Evolutionary conservation across 2,113 vertebrate species (phyloP).

Genomic region (Nycticryphes semicollaris): DNA sequence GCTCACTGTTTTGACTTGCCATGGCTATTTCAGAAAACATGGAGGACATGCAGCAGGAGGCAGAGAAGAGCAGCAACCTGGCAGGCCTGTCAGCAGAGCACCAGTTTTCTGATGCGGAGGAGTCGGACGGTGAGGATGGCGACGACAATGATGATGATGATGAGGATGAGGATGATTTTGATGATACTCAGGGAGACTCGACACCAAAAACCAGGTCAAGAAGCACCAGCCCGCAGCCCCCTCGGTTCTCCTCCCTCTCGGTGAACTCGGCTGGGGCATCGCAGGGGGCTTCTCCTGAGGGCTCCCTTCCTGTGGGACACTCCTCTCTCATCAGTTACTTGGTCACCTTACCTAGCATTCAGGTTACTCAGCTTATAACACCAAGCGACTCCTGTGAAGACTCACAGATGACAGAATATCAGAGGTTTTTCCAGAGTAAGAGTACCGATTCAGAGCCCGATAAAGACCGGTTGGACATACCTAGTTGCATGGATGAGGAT

Average conservation of each 20-base stretch:
- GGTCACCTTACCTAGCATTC: slow-evolving; percentile 94
- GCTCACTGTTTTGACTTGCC: not conserved
- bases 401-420: slow-evolving; percentile 83
- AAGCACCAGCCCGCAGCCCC: slow-evolving; percentile 93
- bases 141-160: slow-evolving; percentile 96
- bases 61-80: slow-evolving; percentile 79
- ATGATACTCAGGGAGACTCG: slow-evolving; percentile 94
- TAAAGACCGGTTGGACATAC: slow-evolving; percentile 85
- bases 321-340: slow-evolving; percentile 91
- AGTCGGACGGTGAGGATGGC: slow-evolving; percentile 91
- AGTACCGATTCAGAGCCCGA: slow-evolving; percentile 79
- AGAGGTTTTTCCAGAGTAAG: slow-evolving; percentile 82
- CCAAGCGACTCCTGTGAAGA: slow-evolving; percentile 79
- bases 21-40: slow-evolving; percentile 77
- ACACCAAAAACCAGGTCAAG: slow-evolving; percentile 95
- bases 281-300: slow-evolving; percentile 75
- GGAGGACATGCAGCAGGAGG: slow-evolving; percentile 86
- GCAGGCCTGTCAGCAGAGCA: slow-evolving; percentile 83
- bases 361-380: slow-evolving; percentile 88
- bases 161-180: slow-evolving; percentile 88
- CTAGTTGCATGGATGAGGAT: slow-evolving; percentile 89
- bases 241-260: slow-evolving; percentile 83
- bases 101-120: slow-evolving; percentile 96
- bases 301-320: slow-evolving; percentile 75
- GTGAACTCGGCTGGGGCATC: slow-evolving; percentile 78